Conservation (phyloP, 2,113 vertebrate species). For the Phrynosoma platyrhinos region DNA sequence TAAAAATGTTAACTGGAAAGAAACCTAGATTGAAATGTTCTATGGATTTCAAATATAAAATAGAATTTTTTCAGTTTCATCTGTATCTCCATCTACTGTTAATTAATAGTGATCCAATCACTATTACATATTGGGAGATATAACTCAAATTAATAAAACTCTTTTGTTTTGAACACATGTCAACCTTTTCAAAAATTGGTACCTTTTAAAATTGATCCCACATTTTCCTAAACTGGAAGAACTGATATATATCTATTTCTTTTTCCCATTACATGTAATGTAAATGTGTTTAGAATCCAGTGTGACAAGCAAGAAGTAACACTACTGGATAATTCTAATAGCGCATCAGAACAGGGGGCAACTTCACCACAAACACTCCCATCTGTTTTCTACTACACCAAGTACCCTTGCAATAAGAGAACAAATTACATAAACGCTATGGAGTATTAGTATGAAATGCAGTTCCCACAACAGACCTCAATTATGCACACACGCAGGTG, state of each 20-base stretch:
- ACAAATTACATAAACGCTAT: constrained; percentile 9
- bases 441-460: not conserved
- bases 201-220: not conserved
- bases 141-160: not conserved
- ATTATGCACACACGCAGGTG: constrained; percentile 19
- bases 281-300: not conserved
- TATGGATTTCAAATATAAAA: not conserved
- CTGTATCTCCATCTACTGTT: too few species aligned
- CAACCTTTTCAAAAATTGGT: not conserved
- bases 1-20: not conserved
- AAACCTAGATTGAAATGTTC: not conserved
- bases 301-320: not conserved
- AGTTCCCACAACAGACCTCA: not conserved
- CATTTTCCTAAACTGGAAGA: not conserved
- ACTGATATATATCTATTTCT: too few species aligned
- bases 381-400: not conserved
- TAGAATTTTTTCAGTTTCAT: too few species aligned
- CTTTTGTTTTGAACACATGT: not conserved
- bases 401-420: not conserved
- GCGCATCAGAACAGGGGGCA: not conserved
- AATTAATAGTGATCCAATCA: not conserved
- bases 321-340: not conserved
- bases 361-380: not conserved
- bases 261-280: not conserved
- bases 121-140: not conserved